Evolutionary conservation across 1,140 invertebrate genomes (phyloP).

Genomic region (Drosophila parvula): DNA sequence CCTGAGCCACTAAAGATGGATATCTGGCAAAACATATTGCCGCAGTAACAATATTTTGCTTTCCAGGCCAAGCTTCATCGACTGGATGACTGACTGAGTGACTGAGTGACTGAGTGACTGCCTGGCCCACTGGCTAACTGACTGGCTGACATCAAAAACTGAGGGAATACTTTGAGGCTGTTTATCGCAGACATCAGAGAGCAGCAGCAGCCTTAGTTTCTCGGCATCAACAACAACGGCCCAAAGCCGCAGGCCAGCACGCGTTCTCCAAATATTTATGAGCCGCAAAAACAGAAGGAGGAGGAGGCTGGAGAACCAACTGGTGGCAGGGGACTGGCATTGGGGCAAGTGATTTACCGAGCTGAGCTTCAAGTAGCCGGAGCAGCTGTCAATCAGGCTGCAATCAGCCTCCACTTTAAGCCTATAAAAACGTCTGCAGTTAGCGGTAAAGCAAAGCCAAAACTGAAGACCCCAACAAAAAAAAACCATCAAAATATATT

Average conservation of each 20-base stretch:
- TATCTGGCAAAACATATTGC: slow-evolving; percentile 64
- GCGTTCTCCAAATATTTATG: slow-evolving; percentile 75
- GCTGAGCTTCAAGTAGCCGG: slow-evolving; percentile 74
- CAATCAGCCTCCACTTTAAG: slow-evolving; percentile 78
- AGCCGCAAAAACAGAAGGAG: slow-evolving; percentile 40
- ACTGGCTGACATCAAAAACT: slow-evolving; percentile 49
- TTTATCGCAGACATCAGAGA: slow-evolving; percentile 56
- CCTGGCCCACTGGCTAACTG: slow-evolving; percentile 23
- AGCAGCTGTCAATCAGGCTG: slow-evolving; percentile 75
- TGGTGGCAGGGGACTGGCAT: background rate
- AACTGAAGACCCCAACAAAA: slow-evolving; percentile 4
- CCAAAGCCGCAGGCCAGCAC: slow-evolving; percentile 59
- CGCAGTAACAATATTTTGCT: slow-evolving; percentile 54
- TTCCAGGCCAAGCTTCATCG: slow-evolving; percentile 43
- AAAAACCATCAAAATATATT: slow-evolving; percentile 4
- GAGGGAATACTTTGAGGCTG: slow-evolving; percentile 41
- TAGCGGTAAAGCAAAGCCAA: slow-evolving; percentile 47
- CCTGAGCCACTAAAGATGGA: slow-evolving; percentile 41
- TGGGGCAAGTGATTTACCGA: slow-evolving; percentile 64
- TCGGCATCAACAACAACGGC: slow-evolving; percentile 25
- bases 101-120: slow-evolving; percentile 17
- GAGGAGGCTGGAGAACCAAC: background rate
- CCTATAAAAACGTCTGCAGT: slow-evolving; percentile 75
- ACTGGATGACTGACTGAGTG: slow-evolving; percentile 26
- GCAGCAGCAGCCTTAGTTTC: slow-evolving; percentile 38